Evolutionary conservation across 2,113 vertebrate genomes (phyloP), one percentile per base, ranked within the genome.

Genomic region (Martes martes): DNA sequence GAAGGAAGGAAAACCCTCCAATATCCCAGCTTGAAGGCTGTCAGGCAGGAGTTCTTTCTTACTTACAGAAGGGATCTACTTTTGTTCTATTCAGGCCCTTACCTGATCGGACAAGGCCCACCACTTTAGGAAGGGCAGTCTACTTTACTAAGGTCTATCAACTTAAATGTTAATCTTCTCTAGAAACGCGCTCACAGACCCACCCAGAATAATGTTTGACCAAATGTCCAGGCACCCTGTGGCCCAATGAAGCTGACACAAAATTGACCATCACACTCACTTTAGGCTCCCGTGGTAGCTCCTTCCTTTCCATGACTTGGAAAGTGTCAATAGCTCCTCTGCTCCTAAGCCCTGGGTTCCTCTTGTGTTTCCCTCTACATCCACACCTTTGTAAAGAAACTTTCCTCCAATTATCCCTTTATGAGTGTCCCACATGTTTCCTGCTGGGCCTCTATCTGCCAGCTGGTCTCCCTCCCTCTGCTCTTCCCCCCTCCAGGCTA

Each of bases 61-160:
- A 81, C 13, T n/a, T 1, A 10, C 1, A 18, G 47, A n/a, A 71
- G 23, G 39, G 23, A 1, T 21, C 47, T 19, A 3, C 1, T 15
- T 87, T 55, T 55, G 65, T 92, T 45, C 21, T 57, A 13, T 4
- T n/a, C 36, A 71, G 14, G 28, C 36, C n/a, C n/a, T 92, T 47
- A 42, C 7, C 78, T 71, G 89, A n/a, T 57, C 42, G 5, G 26
- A 55, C 9, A 65, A 42, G 78, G 28, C n/a, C 63, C 89, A 67
- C 78, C 47, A 33, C 36, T 24, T 23, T 39, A 81, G 26, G 61
- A 16, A 81, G 61, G 18, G 28, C 78, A 33, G 16, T 55, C 47
- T 80, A 19, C 26, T 69, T 69, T 69, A 24, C n/a, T 18, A 2
- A 21, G 26, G 47, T 57, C 36, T 42, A 26, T 28, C 24, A 10